phyloP scores from a whole-genome alignment of 1,140 invertebrate species.

The Capitella teleta region DNA sequence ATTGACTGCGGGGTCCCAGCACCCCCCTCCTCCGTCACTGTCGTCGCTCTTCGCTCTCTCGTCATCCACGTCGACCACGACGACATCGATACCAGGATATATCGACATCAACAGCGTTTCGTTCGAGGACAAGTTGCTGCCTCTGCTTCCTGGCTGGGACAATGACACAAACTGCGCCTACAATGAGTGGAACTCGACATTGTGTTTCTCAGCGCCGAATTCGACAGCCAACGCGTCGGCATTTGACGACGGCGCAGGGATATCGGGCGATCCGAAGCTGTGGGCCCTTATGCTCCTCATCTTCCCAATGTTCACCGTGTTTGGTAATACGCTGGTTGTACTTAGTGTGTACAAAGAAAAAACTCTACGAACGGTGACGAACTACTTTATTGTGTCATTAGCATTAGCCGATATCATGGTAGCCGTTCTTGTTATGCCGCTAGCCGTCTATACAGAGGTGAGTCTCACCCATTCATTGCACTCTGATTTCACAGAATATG shows the following conservation, averaged over 20 bases:
- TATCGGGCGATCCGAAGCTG: neutral
- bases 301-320: conserved; percentile 85
- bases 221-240: conserved; percentile 10
- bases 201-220: no score
- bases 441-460: conserved; percentile 56
- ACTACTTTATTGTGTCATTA: conserved; percentile 96
- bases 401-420: conserved; percentile 95
- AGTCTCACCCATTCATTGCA: neutral
- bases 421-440: conserved; percentile 93
- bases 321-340: conserved; percentile 94
- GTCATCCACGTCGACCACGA: no score
- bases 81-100: no score
- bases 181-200: no score
- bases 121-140: no score
- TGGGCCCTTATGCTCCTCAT: conserved; percentile 32
- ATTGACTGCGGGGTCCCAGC: no score
- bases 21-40: no score
- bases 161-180: no score
- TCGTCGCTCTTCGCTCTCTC: no score
- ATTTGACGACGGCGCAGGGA: neutral
- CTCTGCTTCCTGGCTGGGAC: no score
- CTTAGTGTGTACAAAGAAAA: conserved; percentile 56
- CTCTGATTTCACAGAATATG: neutral
- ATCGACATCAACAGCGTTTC: no score
- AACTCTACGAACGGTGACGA: conserved; percentile 82